These are phyloP conservation scores for Thera britannica DNA, from an alignment of 2,888 invertebrate species.

Conservation along the genomic window DNA sequence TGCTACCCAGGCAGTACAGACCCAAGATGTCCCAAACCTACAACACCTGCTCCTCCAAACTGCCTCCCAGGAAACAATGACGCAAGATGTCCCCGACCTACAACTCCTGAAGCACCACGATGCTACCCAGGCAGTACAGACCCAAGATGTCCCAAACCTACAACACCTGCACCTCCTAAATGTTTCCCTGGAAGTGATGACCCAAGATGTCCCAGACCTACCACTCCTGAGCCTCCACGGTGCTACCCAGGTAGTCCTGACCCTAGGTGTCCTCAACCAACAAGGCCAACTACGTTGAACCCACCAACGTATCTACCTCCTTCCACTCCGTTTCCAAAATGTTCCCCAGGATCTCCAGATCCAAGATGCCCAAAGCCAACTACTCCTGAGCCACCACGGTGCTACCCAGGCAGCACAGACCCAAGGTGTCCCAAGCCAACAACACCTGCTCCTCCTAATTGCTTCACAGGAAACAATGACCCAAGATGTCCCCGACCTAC, in stretches of 20 bases:
- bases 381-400: slow-evolving; percentile 40
- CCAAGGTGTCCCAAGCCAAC: slow-evolving; percentile 42
- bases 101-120: slow-evolving; percentile 45
- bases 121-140: slow-evolving; percentile 63
- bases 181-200: slow-evolving; percentile 56
- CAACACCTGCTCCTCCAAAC: slow-evolving; percentile 45
- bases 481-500: slow-evolving; percentile 32
- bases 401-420: slow-evolving; percentile 46
- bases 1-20: slow-evolving; percentile 43
- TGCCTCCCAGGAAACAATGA: slow-evolving; percentile 45
- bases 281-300: slow-evolving; percentile 38
- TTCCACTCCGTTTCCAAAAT: slow-evolving; percentile 44
- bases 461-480: slow-evolving; percentile 38
- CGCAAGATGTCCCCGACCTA: slow-evolving; percentile 45
- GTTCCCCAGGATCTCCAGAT: slow-evolving; percentile 46
- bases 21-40: slow-evolving; percentile 54
- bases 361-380: slow-evolving; percentile 48
- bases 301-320: slow-evolving; percentile 36
- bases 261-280: slow-evolving; percentile 44
- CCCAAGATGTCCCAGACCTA: slow-evolving; percentile 52
- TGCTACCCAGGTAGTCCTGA: slow-evolving; percentile 43
- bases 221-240: slow-evolving; percentile 46
- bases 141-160: slow-evolving; percentile 56
- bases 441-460: slow-evolving; percentile 42
- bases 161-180: slow-evolving; percentile 54